Evolutionary conservation across 2,797 vertebrate species (phyloP), one percentile per base, ranked within the genome.

Genomic region (Chelonia mydas): DNA sequence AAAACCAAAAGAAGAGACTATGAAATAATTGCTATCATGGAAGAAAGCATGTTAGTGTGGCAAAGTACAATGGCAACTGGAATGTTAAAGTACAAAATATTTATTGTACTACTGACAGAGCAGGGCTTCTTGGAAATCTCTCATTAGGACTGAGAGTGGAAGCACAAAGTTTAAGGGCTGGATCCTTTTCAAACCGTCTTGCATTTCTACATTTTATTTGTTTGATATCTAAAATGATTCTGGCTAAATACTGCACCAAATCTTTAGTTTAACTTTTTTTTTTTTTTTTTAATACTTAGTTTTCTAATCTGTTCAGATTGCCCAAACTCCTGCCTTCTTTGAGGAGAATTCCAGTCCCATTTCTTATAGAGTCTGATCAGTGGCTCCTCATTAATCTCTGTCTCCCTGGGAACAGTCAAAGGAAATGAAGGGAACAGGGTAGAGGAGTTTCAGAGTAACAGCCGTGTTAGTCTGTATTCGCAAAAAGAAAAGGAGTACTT

Each of bases 341-440:
- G 91, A 97, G 95, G 91, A 94, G 89, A 94, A 96, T 92, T 47
- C 92, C 88, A 82, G 28, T 92, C 59, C 28, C 77, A 0, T 85
- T 96, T 90, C 87, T 89, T 81, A 33, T 84, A 87, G 21, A 76
- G 79, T 95, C 90, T 90, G 89, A 87, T 85, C 87, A 41, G 78
- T 88, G 97, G 87, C 96, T 97, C 90, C 95, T 90, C 84, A 51
- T 88, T 97, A 96, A 97, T 98, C 96, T 97, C 95, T 95, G 95
- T 96, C 95, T 96, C 95, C 86, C 33, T 83, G 93, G 92, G 28
- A 94, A 90, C 92, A 95, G 76, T 92, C 89, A 97, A 96, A 95
- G 90, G 86, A 93, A 87, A 88, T 0, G 3, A 85, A 78, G 77
- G 47, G 33, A 11, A 31, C 25, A 5, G 93, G 92, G 86, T 88